phyloP scores from a whole-genome alignment of 2,888 invertebrate species.

The Hydriomena furcata region DNA sequence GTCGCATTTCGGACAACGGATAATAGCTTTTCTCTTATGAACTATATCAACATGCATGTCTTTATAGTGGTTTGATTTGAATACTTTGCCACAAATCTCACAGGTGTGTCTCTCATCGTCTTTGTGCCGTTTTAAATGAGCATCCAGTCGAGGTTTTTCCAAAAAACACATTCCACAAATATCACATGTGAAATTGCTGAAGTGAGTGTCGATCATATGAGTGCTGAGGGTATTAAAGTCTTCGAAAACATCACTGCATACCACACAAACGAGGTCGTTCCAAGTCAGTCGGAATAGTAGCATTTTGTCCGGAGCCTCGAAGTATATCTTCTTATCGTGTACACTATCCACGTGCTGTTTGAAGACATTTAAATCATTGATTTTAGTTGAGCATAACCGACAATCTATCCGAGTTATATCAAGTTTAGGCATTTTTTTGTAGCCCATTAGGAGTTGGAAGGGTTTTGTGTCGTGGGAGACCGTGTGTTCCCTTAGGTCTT shows the following conservation, averaged over 20 bases:
- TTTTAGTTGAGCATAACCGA: conserved; percentile 61
- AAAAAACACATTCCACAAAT: conserved; percentile 75
- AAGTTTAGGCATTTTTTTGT: conserved; percentile 74
- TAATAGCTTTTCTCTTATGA: conserved; percentile 73
- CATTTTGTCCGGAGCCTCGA: conserved; percentile 73
- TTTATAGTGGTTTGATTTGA: conserved; percentile 73
- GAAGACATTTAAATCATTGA: conserved; percentile 62
- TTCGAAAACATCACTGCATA: conserved; percentile 72
- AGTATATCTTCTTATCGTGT: conserved; percentile 72
- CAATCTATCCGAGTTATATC: conserved; percentile 75
- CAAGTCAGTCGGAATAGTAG: conserved; percentile 64
- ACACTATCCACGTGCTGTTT: conserved; percentile 68
- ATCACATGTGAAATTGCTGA: conserved; percentile 73
- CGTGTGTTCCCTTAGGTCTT: conserved; percentile 72
- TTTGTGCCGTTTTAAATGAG: conserved; percentile 72
- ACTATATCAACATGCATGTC: conserved; percentile 77
- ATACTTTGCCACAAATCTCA: conserved; percentile 75
- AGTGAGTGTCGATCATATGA: conserved; percentile 72
- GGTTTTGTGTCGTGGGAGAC: conserved; percentile 70
- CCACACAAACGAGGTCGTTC: conserved; percentile 72
- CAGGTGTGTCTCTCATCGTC: conserved; percentile 81
- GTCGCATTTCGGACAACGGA: conserved; percentile 70
- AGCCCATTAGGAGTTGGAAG: conserved; percentile 70
- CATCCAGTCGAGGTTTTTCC: conserved; percentile 73
- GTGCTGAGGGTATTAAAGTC: conserved; percentile 72